These are phyloP conservation scores for Lamellibrachia satsuma DNA, from an alignment of 2,888 invertebrate species.

Conservation along the genomic window DNA sequence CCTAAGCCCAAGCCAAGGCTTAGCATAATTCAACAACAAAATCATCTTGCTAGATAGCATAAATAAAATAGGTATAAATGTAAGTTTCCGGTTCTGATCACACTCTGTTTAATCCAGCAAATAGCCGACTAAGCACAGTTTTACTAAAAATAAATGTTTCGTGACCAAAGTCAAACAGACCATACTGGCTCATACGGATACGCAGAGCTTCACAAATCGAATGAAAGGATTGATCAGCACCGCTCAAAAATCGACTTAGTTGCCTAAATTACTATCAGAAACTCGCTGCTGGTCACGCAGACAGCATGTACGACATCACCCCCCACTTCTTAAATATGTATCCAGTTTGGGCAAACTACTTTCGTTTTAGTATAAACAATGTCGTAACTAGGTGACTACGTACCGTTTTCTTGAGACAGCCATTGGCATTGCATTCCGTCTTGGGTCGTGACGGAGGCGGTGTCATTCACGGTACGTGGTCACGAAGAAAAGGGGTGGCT, in stretches of 20 bases:
- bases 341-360: not conserved
- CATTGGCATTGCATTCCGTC: slow-evolving; percentile 17
- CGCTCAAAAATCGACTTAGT: not conserved
- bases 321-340: not conserved
- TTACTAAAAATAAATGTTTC: not conserved
- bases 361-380: slow-evolving; percentile 17
- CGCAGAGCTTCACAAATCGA: not conserved
- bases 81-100: not conserved
- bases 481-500: not conserved
- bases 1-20: no score
- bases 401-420: slow-evolving; percentile 17
- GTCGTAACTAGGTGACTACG: slow-evolving; percentile 13
- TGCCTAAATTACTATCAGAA: not conserved
- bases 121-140: not conserved
- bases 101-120: not conserved
- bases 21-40: not conserved
- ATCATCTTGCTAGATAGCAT: not conserved
- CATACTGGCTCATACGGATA: not conserved
- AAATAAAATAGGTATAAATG: not conserved
- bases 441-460: not conserved
- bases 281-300: not conserved
- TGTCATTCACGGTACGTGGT: not conserved
- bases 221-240: not conserved
- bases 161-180: not conserved
- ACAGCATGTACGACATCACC: not conserved